Conservation (phyloP, 1,140 invertebrate genomes). For the Drosophila lacteicornis region DNA sequence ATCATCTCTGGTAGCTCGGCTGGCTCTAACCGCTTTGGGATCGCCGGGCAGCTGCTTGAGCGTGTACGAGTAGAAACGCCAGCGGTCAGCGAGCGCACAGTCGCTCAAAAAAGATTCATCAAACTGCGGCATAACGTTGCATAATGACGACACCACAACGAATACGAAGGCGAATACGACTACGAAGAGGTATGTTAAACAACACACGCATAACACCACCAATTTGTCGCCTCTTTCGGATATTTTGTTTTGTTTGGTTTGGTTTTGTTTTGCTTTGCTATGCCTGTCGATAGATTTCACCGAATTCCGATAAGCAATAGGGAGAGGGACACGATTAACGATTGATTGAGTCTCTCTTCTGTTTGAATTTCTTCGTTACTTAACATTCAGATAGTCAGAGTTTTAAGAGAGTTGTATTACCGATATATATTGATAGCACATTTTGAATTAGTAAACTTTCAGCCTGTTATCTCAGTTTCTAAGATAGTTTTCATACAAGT, state of each 20-base stretch:
- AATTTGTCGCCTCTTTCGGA: slow-evolving; percentile 14
- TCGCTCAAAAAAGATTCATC: slow-evolving; percentile 82
- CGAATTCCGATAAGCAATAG: slow-evolving; percentile 20
- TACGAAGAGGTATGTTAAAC: not conserved
- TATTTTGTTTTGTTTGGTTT: slow-evolving; percentile 20
- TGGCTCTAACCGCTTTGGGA: slow-evolving; percentile 6
- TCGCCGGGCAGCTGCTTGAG: slow-evolving; percentile 49
- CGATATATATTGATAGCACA: not conserved
- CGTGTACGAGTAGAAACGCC: slow-evolving; percentile 75
- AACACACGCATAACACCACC: slow-evolving; percentile 29
- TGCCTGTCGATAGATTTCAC: slow-evolving; percentile 27
- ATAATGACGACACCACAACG: slow-evolving; percentile 51
- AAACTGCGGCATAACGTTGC: slow-evolving; percentile 78
- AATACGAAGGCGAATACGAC: not conserved
- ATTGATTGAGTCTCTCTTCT: not conserved
- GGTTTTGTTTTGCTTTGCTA: slow-evolving; percentile 1
- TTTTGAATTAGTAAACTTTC: not conserved
- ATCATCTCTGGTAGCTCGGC: slow-evolving; percentile 4
- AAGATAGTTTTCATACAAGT: not conserved
- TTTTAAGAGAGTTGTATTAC: not conserved
- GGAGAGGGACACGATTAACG: slow-evolving; percentile 5
- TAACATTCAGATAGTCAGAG: not conserved
- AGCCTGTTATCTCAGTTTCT: not conserved
- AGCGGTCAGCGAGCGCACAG: slow-evolving; percentile 73
- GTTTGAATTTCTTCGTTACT: not conserved